A percentile compares a stretch with the other conserved stretches of the same genome.
Evolutionary conservation across 92 coral and sea anemone species (phyloP).

Genomic region (Micromussa lordhowensis): DNA sequence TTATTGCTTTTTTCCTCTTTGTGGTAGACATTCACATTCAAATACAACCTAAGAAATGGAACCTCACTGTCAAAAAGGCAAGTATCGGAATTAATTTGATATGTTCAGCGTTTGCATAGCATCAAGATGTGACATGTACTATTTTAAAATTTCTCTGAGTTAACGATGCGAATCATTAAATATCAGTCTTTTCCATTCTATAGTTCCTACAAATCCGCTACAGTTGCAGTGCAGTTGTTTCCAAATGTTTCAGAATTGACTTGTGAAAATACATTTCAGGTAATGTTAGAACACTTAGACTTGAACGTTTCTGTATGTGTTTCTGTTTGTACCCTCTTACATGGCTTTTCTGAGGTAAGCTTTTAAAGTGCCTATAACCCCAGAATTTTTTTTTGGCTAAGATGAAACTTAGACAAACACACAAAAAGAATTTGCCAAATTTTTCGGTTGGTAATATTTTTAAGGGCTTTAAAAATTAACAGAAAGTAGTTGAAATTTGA

Average conservation of each 20-base stretch:
- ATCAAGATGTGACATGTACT: not conserved
- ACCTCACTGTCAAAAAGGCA: not conserved
- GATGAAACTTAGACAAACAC: too few species aligned
- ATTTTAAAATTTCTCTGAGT: not conserved
- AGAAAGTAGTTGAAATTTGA: too few species aligned
- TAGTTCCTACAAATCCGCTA: slow-evolving; percentile 43
- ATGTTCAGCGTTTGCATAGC: not conserved
- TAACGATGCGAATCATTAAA: not conserved
- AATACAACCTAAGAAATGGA: slow-evolving; percentile 23
- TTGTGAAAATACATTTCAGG: slow-evolving; percentile 56
- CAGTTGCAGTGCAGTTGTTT: slow-evolving; percentile 46
- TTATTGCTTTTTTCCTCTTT: not conserved
- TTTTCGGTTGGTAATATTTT: too few species aligned
- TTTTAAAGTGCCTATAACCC: too few species aligned
- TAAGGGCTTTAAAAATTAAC: too few species aligned
- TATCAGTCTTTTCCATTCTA: not conserved
- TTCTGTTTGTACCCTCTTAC: not conserved
- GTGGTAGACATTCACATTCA: slow-evolving; percentile 29
- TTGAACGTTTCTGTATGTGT: not conserved
- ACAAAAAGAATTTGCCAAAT: too few species aligned
- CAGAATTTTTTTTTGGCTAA: too few species aligned
- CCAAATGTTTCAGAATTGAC: slow-evolving; percentile 51
- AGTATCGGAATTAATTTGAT: not conserved
- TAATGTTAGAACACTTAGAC: not conserved
- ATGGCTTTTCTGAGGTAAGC: not conserved